Base-by-base conservation (phyloP, 2,113 vertebrate species). In the Hydrochoerus hydrochaeris region DNA sequence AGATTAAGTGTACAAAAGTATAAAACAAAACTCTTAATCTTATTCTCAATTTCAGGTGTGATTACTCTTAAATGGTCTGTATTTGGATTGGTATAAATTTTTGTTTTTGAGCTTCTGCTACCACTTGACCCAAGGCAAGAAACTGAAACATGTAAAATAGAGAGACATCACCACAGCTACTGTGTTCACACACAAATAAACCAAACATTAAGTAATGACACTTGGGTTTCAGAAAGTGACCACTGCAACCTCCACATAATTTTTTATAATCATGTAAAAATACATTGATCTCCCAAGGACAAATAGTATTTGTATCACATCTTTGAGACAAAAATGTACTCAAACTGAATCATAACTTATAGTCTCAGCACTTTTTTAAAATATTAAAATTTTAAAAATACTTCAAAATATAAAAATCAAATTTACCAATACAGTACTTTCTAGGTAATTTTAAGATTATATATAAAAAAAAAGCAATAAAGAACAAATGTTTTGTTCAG, bases 21-120 rank as follows among this genome's bases (percentile, higher is more conserved):
- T 84, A 60, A 60, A 94, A 88, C 46, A 85, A 91, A 91, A 91
- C 11, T 58, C 62, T 62, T 57, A 46, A 81, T 84, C 81, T 73
- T 94, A 84, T 46, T 81, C 67, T 88, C 78, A 24, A 28, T 88
- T 98, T 88, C 67, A 96, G 94, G 94, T 3, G 0, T n/a, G 49
- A 97, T 95, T 30, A 65, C 98, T 95, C 96, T 96, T 85, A 89
- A 65, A 96, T 95, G 78, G 82, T 96, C 93, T 95, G 52, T 32
- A 91, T 75, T 94, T 93, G 49, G 65, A 95, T 57, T 90, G 65
- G 85, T 87, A 95, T 38, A 88, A 84, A 86, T 73, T 94, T 96
- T 95, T 96, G 94, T 95, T 63, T 96, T 97, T 97, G 94, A 3
- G 44, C 24, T 63, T 90, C 35, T 44, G 54, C 90, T 67, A 94